Conservation (phyloP, 2,888 invertebrate genomes). For the Drosophila testacea region DNA sequence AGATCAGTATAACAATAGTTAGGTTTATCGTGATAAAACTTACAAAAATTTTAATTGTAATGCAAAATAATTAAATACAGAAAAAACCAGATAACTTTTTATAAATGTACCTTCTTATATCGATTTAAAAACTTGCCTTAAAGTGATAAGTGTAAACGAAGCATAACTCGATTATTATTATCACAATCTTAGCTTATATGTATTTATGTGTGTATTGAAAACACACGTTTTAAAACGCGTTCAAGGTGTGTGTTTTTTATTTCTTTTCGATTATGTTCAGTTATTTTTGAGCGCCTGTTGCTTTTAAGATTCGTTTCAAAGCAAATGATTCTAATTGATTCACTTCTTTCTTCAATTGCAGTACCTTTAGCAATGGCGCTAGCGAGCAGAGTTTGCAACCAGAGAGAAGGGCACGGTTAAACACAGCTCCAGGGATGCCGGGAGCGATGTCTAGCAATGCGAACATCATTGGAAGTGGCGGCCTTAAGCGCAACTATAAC, state of each 20-base stretch:
- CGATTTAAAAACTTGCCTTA: neutral
- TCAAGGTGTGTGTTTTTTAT: constrained; percentile 9
- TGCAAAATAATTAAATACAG: too few relatives aligned
- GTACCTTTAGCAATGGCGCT: constrained; percentile 85
- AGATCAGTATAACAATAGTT: too few relatives aligned
- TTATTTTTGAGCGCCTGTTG: constrained; percentile 71
- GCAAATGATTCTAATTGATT: constrained; percentile 33
- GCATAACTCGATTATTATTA: neutral
- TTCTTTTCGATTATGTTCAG: constrained; percentile 8
- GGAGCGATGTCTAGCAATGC: constrained; percentile 37
- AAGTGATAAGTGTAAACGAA: neutral
- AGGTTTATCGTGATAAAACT: too few relatives aligned
- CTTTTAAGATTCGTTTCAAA: constrained; percentile 51
- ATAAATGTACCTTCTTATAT: too few relatives aligned
- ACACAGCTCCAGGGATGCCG: constrained; percentile 84
- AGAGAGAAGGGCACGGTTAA: constrained; percentile 83
- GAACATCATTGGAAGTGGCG: constrained; percentile 57
- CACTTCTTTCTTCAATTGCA: constrained; percentile 51
- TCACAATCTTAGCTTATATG: constrained; percentile 6
- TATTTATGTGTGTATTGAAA: neutral
- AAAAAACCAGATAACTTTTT: too few relatives aligned
- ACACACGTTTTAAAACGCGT: neutral
- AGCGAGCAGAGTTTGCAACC: constrained; percentile 77
- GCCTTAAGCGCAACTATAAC: constrained; percentile 79
- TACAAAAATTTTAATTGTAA: too few relatives aligned